These are phyloP conservation scores for Chironomus riparius DNA, from an alignment of 2,888 invertebrate species.

Conservation along the genomic window DNA sequence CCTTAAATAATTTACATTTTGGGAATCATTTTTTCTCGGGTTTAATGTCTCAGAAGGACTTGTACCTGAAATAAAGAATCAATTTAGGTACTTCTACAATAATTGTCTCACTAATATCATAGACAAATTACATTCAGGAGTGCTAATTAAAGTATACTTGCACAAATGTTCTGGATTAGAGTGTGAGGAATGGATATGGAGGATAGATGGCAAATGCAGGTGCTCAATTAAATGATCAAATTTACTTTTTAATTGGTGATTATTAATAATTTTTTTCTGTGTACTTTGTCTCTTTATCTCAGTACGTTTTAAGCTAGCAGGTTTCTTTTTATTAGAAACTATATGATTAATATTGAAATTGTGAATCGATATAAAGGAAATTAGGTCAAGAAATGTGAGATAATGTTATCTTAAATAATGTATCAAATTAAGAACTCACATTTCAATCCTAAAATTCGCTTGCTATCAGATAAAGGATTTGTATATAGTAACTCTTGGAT, in stretches of 20 bases:
- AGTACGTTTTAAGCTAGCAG: background rate
- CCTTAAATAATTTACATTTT: background rate
- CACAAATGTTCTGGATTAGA: background rate
- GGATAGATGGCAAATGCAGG: background rate
- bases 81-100: background rate
- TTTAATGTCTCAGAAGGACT: too few relatives aligned
- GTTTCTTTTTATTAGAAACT: background rate
- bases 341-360: background rate
- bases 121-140: background rate
- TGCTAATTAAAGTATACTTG: background rate
- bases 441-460: background rate
- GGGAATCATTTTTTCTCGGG: background rate
- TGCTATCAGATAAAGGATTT: background rate
- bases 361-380: background rate
- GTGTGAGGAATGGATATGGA: background rate
- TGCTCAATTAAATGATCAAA: background rate
- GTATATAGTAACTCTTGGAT: background rate
- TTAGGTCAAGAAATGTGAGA: background rate
- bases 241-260: background rate
- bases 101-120: background rate
- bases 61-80: background rate
- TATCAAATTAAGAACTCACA: background rate
- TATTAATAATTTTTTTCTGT: background rate
- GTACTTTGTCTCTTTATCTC: background rate
- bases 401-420: background rate